Base-by-base conservation (phyloP, 2,888 invertebrate species). In the Archips xylosteana region DNA sequence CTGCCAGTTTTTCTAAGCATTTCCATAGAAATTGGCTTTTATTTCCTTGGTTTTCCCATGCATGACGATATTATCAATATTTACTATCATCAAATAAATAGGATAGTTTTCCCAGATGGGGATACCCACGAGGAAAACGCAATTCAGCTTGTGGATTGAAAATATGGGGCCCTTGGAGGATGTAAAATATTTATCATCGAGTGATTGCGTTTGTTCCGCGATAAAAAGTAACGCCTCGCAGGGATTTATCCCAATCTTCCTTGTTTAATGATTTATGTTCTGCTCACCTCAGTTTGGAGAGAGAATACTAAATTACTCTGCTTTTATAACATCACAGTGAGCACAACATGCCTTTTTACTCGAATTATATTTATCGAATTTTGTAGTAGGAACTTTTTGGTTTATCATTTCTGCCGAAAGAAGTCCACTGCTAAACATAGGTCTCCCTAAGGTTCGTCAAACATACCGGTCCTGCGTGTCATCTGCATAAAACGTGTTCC, bases 101-200 rank as follows among this genome's bases (percentile, higher is more conserved):
- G 67, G 59, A 70, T 72, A 75, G 75, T 68, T 71, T 76, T 79
- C 78, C 78, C 80, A 81, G 82, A 80, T 77, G 78, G 78, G 75
- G 77, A 74, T 79, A 75, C 78, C 75, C 76, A 75, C 71, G 68
- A 75, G 74, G 78, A 61, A 49, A 60, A 80, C 75, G 77, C 81
- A 80, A 85, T 82, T 78, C 75, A 76, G 71, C 74, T 70, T 70
- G 75, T 49, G 80, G 82, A 82, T 84, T 80, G 81, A 81, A 80
- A 78, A 77, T 75, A 78, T 76, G 76, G 73, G 70, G 71, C 49
- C 77, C 81, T 74, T 77, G 61, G 70, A 78, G 80, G 74, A 71
- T 73, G 76, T 79, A 79, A 77, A 82, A 83, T 84, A 84, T 83
- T 84, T 82, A 82, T 83, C 76, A 77, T 76, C 61, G 61, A 60